Evolutionary conservation across 2,888 invertebrate genomes (phyloP), one percentile per base, ranked within the genome.

Genomic region (Dinocampus coccinellae): DNA sequence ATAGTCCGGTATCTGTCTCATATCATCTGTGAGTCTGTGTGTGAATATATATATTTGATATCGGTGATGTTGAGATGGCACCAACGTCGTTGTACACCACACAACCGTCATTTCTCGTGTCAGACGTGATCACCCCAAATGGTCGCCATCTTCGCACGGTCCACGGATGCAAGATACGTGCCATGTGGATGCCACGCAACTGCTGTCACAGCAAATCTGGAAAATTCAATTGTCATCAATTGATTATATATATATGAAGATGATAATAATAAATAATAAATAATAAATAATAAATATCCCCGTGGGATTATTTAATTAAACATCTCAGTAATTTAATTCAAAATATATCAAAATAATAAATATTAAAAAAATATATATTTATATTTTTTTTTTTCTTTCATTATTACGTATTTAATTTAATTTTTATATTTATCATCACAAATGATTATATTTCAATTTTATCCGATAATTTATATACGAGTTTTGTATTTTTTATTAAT

Each of bases 181-280:
- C 94, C 94, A 84, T 93, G 94, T 6, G 95, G 95, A 87, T 95
- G 94, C 96, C 97, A 97, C 57, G 94, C 92, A 52, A 96, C 95
- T 52, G 96, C 95, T 73, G 94, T 94, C 73, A 97, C 95, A 53
- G 95, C 92, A 69, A 92, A 91, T 88, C 96, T 96, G 91, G n/a
- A n/a, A n/a, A n/a, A n/a, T n/a, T n/a, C n/a, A n/a, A n/a, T n/a
- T 33, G 52, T n/a, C 33, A n/a, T 22, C 16, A 66, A 55, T 52
- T 36, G 22, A 22, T 29, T 53, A 13, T 33, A 22, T 55, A 9
- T 13, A 33, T 47, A 47, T 22, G 10, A 20, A 20, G n/a, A 29
- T 52, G n/a, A 39, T 20, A 9, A 34, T 3, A 4, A 42, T 42
- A 1, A 20, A 52, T 52, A 10, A 39, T 42, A 2, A 20, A 26